phyloP scores from a whole-genome alignment of 2,797 vertebrate species.

The Rhynchotus rufescens region DNA sequence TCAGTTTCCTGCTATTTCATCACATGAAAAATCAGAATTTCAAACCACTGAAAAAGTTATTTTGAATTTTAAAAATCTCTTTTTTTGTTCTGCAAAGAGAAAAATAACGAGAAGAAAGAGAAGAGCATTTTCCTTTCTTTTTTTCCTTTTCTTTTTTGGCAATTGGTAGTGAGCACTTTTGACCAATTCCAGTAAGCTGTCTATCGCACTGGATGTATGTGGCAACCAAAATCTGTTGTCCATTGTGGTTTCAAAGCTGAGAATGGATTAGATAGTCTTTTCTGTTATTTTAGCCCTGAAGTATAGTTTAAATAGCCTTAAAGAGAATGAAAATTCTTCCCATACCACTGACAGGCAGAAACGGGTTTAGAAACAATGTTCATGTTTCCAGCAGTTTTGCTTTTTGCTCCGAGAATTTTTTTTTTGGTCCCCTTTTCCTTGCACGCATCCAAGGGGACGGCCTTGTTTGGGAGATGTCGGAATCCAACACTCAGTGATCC shows the following conservation, averaged over 20 bases:
- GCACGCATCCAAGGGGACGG: constrained; percentile 47
- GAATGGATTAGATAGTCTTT: constrained; percentile 71
- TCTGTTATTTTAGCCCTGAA: constrained; percentile 79
- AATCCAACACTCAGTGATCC: constrained; percentile 5
- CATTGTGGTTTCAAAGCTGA: constrained; percentile 70
- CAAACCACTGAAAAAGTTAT: constrained; percentile 8
- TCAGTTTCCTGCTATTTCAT: not conserved
- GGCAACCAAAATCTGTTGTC: constrained; percentile 48
- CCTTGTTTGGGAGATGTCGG: constrained; percentile 42
- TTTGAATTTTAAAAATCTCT: not conserved
- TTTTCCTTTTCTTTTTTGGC: not conserved
- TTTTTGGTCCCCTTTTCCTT: constrained; percentile 33
- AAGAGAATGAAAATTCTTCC: constrained; percentile 81
- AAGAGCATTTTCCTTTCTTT: not conserved
- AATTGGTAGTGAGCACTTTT: not conserved
- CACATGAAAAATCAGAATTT: not conserved
- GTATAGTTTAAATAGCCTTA: constrained; percentile 80
- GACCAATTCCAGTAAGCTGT: constrained; percentile 61
- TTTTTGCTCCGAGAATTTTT: constrained; percentile 58
- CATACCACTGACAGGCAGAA: constrained; percentile 68
- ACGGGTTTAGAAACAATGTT: constrained; percentile 77
- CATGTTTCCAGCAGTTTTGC: constrained; percentile 70
- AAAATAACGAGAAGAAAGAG: not conserved
- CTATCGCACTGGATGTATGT: constrained; percentile 28
- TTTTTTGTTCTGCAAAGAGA: not conserved